phyloP scores from a whole-genome alignment of 2,797 vertebrate species.

The Rhynchotus rufescens region DNA sequence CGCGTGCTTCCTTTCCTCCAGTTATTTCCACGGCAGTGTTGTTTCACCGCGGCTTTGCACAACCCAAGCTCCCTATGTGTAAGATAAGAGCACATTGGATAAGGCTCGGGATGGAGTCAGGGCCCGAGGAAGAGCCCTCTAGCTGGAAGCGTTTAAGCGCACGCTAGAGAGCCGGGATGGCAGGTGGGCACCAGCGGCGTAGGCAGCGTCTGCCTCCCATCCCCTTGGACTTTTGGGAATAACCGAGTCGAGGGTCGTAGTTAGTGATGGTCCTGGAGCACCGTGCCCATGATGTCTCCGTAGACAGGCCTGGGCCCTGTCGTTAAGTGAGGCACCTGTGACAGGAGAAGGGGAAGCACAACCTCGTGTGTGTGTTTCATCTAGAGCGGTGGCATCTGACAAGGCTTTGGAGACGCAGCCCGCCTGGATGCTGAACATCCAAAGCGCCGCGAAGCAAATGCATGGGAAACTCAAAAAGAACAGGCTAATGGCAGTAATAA shows the following conservation, averaged over 20 bases:
- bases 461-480: constrained; percentile 71
- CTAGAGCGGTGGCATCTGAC: constrained; percentile 61
- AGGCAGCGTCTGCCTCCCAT: background rate
- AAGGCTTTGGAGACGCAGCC: constrained; percentile 58
- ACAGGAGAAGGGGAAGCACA: background rate
- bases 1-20: constrained; percentile 50
- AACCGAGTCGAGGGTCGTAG: background rate
- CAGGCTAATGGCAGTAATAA: constrained; percentile 65
- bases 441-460: constrained; percentile 68
- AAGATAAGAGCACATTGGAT: background rate
- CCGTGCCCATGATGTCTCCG: rapidly evolving
- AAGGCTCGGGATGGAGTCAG: background rate
- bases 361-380: constrained; percentile 57
- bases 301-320: background rate
- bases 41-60: constrained; percentile 34
- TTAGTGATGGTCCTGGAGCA: background rate
- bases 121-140: background rate
- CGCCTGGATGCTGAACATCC: constrained; percentile 55
- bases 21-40: constrained; percentile 37
- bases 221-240: background rate
- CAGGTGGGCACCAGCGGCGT: background rate
- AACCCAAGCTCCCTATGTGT: background rate
- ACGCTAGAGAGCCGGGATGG: background rate
- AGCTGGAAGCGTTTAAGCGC: background rate
- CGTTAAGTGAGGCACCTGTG: constrained; percentile 6